Percentiles rank a stretch among this genome's conserved stretches.
These are phyloP conservation scores for Argentina silus DNA, from an alignment of 2,797 vertebrate species.

Conservation along the genomic window DNA sequence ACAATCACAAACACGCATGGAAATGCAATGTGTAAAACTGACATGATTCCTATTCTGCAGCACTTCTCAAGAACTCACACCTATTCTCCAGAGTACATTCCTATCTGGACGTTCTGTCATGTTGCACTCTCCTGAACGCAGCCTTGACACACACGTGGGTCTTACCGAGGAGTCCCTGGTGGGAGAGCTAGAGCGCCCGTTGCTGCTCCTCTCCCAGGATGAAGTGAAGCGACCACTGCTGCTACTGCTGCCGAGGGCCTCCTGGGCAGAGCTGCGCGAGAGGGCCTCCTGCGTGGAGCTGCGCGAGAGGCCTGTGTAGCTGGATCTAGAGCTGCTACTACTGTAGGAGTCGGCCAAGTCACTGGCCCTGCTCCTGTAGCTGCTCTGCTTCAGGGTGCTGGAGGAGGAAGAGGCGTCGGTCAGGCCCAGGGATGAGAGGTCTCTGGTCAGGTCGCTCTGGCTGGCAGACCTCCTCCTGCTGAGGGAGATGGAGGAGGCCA, in stretches of 20 bases:
- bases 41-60: slow-evolving; percentile 17
- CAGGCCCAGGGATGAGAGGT: slow-evolving; percentile 84
- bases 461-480: slow-evolving; percentile 88
- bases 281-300: slow-evolving; percentile 80
- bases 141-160: too few relatives aligned
- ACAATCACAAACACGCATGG: too few relatives aligned
- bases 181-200: slow-evolving; percentile 59
- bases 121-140: too few relatives aligned
- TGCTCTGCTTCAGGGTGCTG: slow-evolving; percentile 73
- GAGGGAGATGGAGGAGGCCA: slow-evolving; percentile 74
- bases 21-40: too few relatives aligned
- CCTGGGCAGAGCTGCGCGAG: slow-evolving; percentile 75
- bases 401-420: slow-evolving; percentile 75
- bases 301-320: slow-evolving; percentile 67
- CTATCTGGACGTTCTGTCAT: too few relatives aligned
- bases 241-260: slow-evolving; percentile 72
- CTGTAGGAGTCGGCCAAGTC: slow-evolving; percentile 76
- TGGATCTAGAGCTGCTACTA: slow-evolving; percentile 58
- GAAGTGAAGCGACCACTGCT: slow-evolving; percentile 69
- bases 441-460: slow-evolving; percentile 90
- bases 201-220: slow-evolving; percentile 73
- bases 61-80: too few relatives aligned
- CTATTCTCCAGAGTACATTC: too few relatives aligned
- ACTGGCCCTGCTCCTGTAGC: slow-evolving; percentile 80
- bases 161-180: slow-evolving; percentile 80